These are phyloP conservation scores for Syrrhaptes paradoxus DNA, from an alignment of 2,113 vertebrate genomes.

Conservation along the genomic window DNA sequence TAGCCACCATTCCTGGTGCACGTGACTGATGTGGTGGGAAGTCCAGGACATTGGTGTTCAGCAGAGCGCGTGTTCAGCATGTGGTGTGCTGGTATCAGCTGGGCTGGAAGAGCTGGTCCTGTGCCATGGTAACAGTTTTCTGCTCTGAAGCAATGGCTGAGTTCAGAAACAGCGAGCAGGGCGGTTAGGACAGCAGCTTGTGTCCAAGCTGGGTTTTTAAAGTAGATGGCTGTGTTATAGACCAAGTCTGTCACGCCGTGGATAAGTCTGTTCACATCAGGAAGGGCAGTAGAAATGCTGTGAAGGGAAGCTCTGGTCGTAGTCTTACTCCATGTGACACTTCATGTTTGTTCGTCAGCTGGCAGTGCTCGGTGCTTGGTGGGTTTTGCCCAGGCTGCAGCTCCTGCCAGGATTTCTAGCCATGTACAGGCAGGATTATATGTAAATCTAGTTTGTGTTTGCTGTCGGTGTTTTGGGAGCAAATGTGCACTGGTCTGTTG, in stretches of 20 bases:
- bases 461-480: fast-evolving
- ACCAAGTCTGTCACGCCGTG: background rate
- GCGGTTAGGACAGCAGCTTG: background rate
- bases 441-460: fast-evolving
- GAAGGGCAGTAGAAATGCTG: background rate
- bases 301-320: background rate
- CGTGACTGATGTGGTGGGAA: background rate
- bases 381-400: background rate
- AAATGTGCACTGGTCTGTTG: fast-evolving
- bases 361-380: background rate
- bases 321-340: fast-evolving
- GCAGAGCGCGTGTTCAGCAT: background rate
- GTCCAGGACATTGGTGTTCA: fast-evolving
- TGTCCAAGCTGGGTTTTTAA: background rate
- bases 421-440: fast-evolving
- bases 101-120: background rate
- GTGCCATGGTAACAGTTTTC: background rate
- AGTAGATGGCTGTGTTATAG: fast-evolving
- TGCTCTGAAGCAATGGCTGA: background rate
- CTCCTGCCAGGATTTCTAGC: background rate
- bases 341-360: fast-evolving
- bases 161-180: background rate
- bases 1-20: fast-evolving
- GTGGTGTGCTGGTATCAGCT: no score
- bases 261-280: background rate